A percentile compares a stretch with the other conserved stretches of the same genome.
Conservation (phyloP, 2,797 vertebrate species). For the Chelon labrosus region DNA sequence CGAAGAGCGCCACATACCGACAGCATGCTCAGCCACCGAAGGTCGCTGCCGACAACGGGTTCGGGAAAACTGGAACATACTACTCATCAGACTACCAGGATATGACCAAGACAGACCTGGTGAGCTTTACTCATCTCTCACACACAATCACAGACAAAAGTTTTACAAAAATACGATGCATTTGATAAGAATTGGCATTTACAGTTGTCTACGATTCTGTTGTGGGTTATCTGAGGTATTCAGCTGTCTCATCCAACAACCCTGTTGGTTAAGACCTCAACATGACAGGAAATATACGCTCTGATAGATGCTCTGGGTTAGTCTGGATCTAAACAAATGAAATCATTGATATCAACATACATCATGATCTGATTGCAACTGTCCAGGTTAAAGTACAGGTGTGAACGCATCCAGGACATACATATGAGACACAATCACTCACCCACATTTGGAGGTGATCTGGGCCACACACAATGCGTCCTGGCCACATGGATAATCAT, state of each 20-base stretch:
- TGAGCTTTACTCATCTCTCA: conserved; percentile 72
- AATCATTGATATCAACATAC: neutral
- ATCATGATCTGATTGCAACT: too few relatives aligned
- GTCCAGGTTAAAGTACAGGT: too few relatives aligned
- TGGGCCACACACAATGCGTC: too few relatives aligned
- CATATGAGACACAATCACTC: too few relatives aligned
- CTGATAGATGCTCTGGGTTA: neutral
- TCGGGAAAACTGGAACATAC: conserved; percentile 81
- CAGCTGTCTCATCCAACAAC: neutral
- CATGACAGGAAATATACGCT: too few relatives aligned
- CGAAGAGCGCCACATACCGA: conserved; percentile 94
- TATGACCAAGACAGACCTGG: conserved; percentile 89
- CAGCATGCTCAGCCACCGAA: conserved; percentile 93
- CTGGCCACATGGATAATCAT: too few relatives aligned
- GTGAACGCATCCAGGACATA: too few relatives aligned
- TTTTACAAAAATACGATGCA: neutral
- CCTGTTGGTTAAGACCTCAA: too few relatives aligned
- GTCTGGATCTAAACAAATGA: neutral
- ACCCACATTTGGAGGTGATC: too few relatives aligned
- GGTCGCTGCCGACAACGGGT: conserved; percentile 72
- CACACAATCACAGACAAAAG: neutral
- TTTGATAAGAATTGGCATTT: neutral
- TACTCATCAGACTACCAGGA: conserved; percentile 91
- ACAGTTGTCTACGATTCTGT: neutral
- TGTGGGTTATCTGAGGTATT: neutral